Percentiles rank a stretch among this genome's conserved stretches.
These are phyloP conservation scores for Phymanthus crucifer DNA, from an alignment of 92 coral and sea anemone species.

Conservation along the genomic window DNA sequence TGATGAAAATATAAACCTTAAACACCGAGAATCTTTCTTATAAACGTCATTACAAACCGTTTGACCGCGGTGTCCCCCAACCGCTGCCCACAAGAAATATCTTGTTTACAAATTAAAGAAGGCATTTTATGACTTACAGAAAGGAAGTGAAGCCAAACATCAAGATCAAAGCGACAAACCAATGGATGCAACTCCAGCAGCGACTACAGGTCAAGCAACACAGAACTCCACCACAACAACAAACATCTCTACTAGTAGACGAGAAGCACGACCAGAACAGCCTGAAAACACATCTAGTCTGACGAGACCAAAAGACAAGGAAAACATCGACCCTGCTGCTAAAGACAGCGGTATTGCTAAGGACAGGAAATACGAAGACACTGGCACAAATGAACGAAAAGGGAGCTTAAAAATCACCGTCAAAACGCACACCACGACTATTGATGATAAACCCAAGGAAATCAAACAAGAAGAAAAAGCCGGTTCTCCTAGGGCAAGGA, in stretches of 20 bases:
- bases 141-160: constrained; percentile 33
- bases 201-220: constrained; percentile 29
- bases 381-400: constrained; percentile 6
- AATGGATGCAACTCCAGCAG: constrained; percentile 32
- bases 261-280: neutral
- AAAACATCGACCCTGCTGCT: constrained; percentile 13
- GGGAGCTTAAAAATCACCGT: constrained; percentile 5
- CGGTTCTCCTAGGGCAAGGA: neutral
- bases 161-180: constrained; percentile 20
- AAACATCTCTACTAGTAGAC: constrained; percentile 1
- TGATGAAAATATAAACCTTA: no score
- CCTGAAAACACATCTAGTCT: constrained; percentile 18
- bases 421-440: constrained; percentile 11
- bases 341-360: constrained; percentile 8
- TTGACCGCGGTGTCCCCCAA: no score
- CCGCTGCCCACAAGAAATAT: no score
- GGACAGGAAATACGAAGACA: constrained; percentile 32
- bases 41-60: no score
- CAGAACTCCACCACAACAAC: constrained; percentile 28
- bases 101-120: no score
- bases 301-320: constrained; percentile 14
- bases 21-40: no score
- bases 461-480: neutral
- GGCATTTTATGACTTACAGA: constrained; percentile 24
- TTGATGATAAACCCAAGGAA: neutral